A percentile compares a stretch with the other conserved stretches of the same genome.
These are phyloP conservation scores for Tretioscincus oriximinensis DNA, from an alignment of 2,113 vertebrate genomes.

Conservation along the genomic window DNA sequence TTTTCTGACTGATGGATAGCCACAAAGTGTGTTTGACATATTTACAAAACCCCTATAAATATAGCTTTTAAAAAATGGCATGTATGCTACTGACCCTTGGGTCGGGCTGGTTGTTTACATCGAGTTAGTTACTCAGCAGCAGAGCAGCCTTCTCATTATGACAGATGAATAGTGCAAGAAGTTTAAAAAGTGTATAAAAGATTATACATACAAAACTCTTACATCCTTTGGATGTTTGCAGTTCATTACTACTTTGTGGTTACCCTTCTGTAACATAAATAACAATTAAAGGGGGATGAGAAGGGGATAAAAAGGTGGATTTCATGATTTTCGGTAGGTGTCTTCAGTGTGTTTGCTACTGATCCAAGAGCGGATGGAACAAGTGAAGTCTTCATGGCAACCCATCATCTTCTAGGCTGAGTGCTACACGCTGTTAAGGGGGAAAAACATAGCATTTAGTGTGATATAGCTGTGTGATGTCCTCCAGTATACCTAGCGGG, in stretches of 20 bases:
- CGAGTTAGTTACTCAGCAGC: slow-evolving; percentile 75
- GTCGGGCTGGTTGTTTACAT: slow-evolving; percentile 72
- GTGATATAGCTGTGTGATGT: too few relatives aligned
- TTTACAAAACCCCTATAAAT: slow-evolving; percentile 81
- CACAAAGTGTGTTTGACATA: slow-evolving; percentile 80
- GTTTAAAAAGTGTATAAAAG: slow-evolving; percentile 85
- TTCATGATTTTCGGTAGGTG: slow-evolving; percentile 44
- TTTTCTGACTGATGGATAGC: slow-evolving; percentile 80
- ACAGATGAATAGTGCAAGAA: slow-evolving; percentile 80
- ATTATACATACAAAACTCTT: slow-evolving; percentile 85
- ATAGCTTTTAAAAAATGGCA: slow-evolving; percentile 72
- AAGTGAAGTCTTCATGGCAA: slow-evolving; percentile 84
- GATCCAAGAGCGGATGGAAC: slow-evolving; percentile 45
- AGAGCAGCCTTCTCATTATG: slow-evolving; percentile 70
- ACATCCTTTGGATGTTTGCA: slow-evolving; percentile 87
- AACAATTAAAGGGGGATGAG: slow-evolving; percentile 30
- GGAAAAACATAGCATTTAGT: slow-evolving; percentile 16
- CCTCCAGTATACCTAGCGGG: too few relatives aligned
- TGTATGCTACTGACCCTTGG: slow-evolving; percentile 68
- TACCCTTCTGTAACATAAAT: slow-evolving; percentile 83
- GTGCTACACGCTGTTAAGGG: slow-evolving; percentile 88
- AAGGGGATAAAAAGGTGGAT: slow-evolving; percentile 37
- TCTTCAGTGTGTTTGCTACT: slow-evolving; percentile 55
- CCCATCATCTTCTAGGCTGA: slow-evolving; percentile 95
- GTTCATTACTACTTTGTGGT: slow-evolving; percentile 84